These are phyloP conservation scores for Puffinus mauretanicus DNA, from an alignment of 2,113 vertebrate species.

Conservation along the genomic window DNA sequence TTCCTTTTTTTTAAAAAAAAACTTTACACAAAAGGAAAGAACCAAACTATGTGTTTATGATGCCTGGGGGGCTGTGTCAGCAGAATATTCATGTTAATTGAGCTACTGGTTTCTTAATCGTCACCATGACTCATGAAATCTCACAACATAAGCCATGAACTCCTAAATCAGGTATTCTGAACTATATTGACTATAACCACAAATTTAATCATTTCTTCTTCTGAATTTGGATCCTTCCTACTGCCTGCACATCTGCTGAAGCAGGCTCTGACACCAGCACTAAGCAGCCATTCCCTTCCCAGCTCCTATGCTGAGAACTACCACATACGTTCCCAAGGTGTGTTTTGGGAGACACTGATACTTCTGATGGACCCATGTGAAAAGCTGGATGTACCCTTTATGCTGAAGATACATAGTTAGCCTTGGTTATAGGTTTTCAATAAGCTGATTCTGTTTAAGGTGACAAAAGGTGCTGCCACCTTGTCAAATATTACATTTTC, in stretches of 20 bases:
- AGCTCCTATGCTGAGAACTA: not conserved
- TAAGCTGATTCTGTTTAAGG: not conserved
- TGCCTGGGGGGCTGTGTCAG: not conserved
- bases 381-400: not conserved
- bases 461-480: not conserved
- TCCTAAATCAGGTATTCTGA: not conserved
- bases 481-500: not conserved
- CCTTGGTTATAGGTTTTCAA: not conserved
- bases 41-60: not conserved
- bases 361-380: not conserved
- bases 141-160: not conserved
- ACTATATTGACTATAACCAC: not conserved
- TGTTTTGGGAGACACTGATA: not conserved
- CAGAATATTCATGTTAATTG: not conserved
- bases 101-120: not conserved
- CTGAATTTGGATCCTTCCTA: not conserved
- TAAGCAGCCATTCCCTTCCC: not conserved
- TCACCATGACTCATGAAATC: not conserved
- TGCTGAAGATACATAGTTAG: accelerated
- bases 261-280: not conserved
- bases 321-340: accelerated
- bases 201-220: not conserved
- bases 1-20: not conserved
- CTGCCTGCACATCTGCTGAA: not conserved
- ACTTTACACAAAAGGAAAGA: not conserved